Conservation (phyloP, 2,888 invertebrate species). For the Bombylius discolor region DNA sequence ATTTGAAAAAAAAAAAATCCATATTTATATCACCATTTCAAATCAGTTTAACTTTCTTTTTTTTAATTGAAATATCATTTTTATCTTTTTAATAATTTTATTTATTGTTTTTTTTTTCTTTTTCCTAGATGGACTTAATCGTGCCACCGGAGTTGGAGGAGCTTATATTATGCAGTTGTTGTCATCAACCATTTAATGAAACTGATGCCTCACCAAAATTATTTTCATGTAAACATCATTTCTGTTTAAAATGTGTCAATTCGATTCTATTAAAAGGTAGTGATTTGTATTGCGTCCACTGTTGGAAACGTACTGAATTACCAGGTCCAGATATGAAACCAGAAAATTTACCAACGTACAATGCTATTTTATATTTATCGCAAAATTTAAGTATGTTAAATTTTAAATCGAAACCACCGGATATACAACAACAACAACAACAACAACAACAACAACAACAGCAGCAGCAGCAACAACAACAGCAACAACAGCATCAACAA, state of each 20-base stretch:
- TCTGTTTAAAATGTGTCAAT: conserved; percentile 61
- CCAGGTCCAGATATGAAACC: conserved; percentile 50
- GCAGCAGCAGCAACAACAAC: conserved; percentile 6
- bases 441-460: conserved; percentile 11
- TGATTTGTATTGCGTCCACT: conserved; percentile 57
- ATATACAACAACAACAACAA: conserved; percentile 29
- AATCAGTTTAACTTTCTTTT: too few species aligned
- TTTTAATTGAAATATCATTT: too few species aligned
- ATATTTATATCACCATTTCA: too few species aligned
- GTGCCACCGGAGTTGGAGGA: conserved; percentile 57
- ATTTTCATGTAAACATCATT: conserved; percentile 63
- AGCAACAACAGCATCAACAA: conserved; percentile 10
- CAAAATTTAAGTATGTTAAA: conserved; percentile 48
- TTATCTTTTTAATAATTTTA: neutral
- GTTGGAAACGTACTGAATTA: conserved; percentile 59
- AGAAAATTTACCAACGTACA: conserved; percentile 54
- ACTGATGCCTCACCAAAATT: conserved; percentile 58
- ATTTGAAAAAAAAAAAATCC: too few species aligned
- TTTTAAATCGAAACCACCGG: conserved; percentile 37
- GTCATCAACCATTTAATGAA: conserved; percentile 62
- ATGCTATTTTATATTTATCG: conserved; percentile 51
- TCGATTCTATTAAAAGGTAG: conserved; percentile 52
- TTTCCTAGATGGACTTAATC: conserved; percentile 43
- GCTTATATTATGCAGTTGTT: conserved; percentile 60
- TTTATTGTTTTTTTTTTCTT: neutral